Base-by-base conservation (phyloP, 2,888 invertebrate species). In the Troides oblongomaculatus region DNA sequence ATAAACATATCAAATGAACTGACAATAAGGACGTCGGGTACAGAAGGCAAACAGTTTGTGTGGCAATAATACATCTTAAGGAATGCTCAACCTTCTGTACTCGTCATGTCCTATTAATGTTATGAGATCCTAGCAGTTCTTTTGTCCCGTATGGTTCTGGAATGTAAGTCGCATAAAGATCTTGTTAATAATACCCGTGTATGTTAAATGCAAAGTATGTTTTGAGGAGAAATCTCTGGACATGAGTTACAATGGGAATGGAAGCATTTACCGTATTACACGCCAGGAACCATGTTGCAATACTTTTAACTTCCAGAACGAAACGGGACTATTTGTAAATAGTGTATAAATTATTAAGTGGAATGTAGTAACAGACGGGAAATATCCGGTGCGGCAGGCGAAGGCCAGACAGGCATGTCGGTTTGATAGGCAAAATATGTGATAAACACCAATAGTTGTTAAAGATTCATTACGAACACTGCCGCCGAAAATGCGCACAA, bases 121-220 rank as follows among this genome's bases (percentile, higher is more conserved):
- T 39, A 2, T 60, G 8, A 2, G 8, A 36, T 39, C n/a, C n/a
- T n/a, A 62, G 23, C 17, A 23, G 17, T 25, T 46, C 18, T 10
- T 50, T 53, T 53, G 21, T 64, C 69, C 64, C 64, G 69, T 64
- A 56, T 25, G 61, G 64, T 64, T 69, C 64, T 69, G 69, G 61
- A 65, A 62, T 69, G 65, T 65, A 62, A 62, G 50, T 25, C 53
- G 21, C 10, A 62, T 69, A 64, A 61, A 65, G 21, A 60, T 46
- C 21, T 64, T 62, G 30, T 36, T 62, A 57, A 36, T 43, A 30
- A n/a, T 69, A 65, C 64, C 62, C 58, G 46, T 46, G 61, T 43
- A 43, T 43, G 50, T 69, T 65, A 69, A 65, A 65, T 62, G 65
- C 18, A 65, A 21, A 12, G 46, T 10, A 21, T 59, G 17, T 25